Evolutionary conservation across 53 echinoderm and acorn worm genomes (phyloP).

Genomic region (Holothuria scabra): DNA sequence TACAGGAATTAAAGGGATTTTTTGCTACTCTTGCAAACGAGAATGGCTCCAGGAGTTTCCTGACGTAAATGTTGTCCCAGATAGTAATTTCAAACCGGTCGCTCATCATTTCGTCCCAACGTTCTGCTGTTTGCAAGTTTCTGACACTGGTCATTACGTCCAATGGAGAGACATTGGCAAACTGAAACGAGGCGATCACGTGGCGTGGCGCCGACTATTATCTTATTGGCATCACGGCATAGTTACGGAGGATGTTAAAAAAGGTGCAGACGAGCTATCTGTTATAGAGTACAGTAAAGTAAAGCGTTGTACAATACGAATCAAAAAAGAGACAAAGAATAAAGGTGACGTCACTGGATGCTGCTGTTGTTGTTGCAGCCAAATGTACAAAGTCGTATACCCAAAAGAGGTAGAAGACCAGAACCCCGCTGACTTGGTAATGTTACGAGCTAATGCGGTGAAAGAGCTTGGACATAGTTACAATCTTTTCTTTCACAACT

Average conservation of each 20-base stretch:
- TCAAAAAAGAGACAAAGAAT: not conserved
- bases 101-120: not conserved
- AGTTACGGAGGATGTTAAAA: not conserved
- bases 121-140: slow-evolving; percentile 23
- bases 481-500: slow-evolving; percentile 53
- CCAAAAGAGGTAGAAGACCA: slow-evolving; percentile 14
- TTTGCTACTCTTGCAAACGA: not conserved
- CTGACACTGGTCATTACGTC: slow-evolving; percentile 15
- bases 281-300: slow-evolving; percentile 19
- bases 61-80: not conserved
- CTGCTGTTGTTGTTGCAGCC: slow-evolving; percentile 14
- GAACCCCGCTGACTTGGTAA: slow-evolving; percentile 50
- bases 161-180: slow-evolving; percentile 15
- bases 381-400: slow-evolving; percentile 53
- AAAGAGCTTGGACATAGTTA: slow-evolving; percentile 38
- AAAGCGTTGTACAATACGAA: not conserved
- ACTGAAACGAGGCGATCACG: slow-evolving; percentile 61
- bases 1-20: not conserved
- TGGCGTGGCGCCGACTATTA: slow-evolving; percentile 41
- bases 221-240: slow-evolving; percentile 66
- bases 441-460: slow-evolving; percentile 54
- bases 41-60: not conserved
- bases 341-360: not conserved
- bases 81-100: too few species aligned
- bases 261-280: not conserved